Percentiles rank a stretch among this genome's conserved stretches.
These are phyloP conservation scores for Odontophorus gujanensis DNA, from an alignment of 2,113 vertebrate species.

Conservation along the genomic window DNA sequence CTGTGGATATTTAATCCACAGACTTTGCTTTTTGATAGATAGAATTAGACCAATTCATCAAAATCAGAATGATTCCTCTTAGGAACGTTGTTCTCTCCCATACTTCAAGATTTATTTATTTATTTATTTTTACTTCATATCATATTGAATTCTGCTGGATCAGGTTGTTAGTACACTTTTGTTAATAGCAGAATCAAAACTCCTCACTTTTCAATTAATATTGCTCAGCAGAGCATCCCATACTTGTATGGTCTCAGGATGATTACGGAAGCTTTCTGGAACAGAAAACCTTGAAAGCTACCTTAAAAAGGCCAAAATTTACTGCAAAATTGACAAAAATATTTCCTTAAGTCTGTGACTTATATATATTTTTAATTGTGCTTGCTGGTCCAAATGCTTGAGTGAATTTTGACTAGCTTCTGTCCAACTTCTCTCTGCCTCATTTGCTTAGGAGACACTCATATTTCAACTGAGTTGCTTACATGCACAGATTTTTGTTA, in stretches of 20 bases:
- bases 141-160: neutral
- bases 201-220: neutral
- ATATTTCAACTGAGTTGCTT: neutral
- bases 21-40: neutral
- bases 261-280: neutral
- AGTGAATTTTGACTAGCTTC: neutral
- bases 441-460: neutral
- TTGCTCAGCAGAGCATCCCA: neutral
- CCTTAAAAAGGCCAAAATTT: neutral
- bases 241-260: neutral
- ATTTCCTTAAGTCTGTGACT: neutral
- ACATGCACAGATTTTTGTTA: neutral
- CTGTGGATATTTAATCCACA: neutral
- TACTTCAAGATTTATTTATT: neutral
- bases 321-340: neutral
- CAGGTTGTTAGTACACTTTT: neutral
- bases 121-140: neutral
- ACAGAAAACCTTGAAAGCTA: neutral
- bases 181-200: neutral
- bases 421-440: neutral
- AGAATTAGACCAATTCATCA: neutral
- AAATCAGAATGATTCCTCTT: neutral
- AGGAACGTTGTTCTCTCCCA: neutral
- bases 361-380: neutral
- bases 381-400: neutral